These are phyloP conservation scores for Beris chalybata DNA, from an alignment of 2,888 invertebrate genomes.

Conservation along the genomic window DNA sequence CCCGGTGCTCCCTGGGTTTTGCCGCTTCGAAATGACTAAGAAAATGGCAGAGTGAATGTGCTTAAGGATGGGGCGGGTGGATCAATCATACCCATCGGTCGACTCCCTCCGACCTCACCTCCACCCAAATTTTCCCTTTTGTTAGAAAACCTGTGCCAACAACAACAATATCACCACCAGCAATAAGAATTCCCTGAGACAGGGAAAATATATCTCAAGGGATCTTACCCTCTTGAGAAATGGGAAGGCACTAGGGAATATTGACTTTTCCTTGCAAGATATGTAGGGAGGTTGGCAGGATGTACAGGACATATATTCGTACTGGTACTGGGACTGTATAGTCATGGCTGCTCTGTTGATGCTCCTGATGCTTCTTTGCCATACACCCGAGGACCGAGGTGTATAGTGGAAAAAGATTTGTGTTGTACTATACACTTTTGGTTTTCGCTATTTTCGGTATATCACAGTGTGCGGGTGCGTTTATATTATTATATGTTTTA, in stretches of 20 bases:
- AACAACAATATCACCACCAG: constrained; percentile 6
- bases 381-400: constrained; percentile 14
- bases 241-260: constrained; percentile 40
- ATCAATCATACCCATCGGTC: constrained; percentile 30
- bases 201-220: constrained; percentile 43
- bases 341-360: constrained; percentile 8
- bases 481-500: constrained; percentile 2
- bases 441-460: constrained; percentile 17
- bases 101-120: neutral
- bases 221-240: constrained; percentile 46
- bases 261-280: constrained; percentile 37
- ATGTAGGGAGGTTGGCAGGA: constrained; percentile 24
- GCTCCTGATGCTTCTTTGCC: constrained; percentile 11
- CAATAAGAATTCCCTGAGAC: constrained; percentile 28
- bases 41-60: constrained; percentile 26
- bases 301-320: neutral
- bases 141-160: constrained; percentile 4
- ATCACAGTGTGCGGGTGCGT: constrained; percentile 2
- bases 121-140: constrained; percentile 5
- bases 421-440: constrained; percentile 25
- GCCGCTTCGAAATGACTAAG: constrained; percentile 5
- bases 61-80: constrained; percentile 18
- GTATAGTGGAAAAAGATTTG: constrained; percentile 32
- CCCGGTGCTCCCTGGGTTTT: too few relatives aligned
- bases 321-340: constrained; percentile 1